Evolutionary conservation across 2,888 invertebrate genomes (phyloP), one percentile per base, ranked within the genome.

Genomic region (Pristionchus arcanus): DNA sequence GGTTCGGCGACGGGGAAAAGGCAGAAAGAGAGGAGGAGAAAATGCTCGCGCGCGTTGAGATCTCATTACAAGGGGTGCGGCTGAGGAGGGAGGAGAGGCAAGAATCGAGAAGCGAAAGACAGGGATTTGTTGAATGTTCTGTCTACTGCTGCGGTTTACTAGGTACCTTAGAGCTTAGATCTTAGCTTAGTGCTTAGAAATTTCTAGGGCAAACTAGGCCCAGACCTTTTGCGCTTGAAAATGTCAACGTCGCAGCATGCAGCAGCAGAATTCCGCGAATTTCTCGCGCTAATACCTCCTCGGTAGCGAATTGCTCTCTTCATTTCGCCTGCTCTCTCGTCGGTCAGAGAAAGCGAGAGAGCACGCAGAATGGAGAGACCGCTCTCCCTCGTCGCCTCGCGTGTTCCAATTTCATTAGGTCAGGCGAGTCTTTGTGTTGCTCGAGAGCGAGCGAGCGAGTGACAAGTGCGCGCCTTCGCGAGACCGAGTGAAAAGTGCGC

Each of bases 391-490:
- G 7, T 53, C 25, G 31, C 5, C 42, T 77, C 37, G 81, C 81
- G 81, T 81, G 81, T 42, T 53, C 42, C 81, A 81, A 53, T 81
- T 53, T 81, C 81, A 81, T 81, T 81, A 81, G 81, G 81, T 81
- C 81, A 81, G 4, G 49, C 81, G 37, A 16, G 42, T 49, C 81
- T 53, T 81, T 81, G 81, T 81, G 74, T 74, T 49, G 4, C 42
- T 49, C 11, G 74, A 74, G 21, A n/a, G 37, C 37, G 74, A 74
- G 28, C 11, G 13, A 16, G 34, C 4, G 37, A 74, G 28, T 31
- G 31, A 21, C 31, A 25, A 71, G 16, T 63, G n/a, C 63, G 63
- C 63, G 63, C 63, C 42, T 49, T 49, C 42, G 42, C 9, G 42
- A 5, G 3, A 9, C 42, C 3, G 42, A 3, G 42, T 49, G 42